phyloP scores from a whole-genome alignment of 2,113 vertebrate genomes.

The Salvelinus fontinalis region DNA sequence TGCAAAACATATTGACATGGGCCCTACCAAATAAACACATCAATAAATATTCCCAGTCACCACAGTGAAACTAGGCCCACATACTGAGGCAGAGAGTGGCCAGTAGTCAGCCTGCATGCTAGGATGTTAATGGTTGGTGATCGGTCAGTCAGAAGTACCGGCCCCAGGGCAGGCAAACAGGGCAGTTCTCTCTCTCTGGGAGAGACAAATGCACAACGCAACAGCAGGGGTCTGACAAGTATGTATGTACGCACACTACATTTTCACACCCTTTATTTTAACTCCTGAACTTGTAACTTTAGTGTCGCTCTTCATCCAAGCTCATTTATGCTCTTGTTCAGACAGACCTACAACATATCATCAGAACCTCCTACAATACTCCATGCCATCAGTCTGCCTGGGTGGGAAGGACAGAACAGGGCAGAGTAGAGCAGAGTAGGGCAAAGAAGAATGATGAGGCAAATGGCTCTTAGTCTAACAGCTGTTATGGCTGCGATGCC shows the following conservation, averaged over 20 bases:
- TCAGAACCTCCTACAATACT: background rate
- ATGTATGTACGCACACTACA: background rate
- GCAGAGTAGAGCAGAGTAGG: slow-evolving; percentile 7
- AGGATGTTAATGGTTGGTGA: no score
- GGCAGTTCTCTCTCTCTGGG: no score
- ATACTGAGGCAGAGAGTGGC: background rate
- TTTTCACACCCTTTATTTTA: background rate
- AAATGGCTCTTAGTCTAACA: slow-evolving; percentile 29
- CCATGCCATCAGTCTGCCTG: background rate
- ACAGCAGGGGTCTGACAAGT: no score
- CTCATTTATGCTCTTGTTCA: background rate
- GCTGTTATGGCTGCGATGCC: slow-evolving; percentile 11
- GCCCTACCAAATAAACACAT: no score
- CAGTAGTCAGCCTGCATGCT: slow-evolving; percentile 1
- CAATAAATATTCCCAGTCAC: slow-evolving; percentile 1
- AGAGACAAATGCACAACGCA: no score
- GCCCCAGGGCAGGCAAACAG: no score
- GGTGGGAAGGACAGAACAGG: background rate
- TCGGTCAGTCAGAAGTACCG: no score
- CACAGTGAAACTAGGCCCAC: slow-evolving; percentile 31
- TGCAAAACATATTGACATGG: background rate
- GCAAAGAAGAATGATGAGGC: background rate
- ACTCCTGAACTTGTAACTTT: no score
- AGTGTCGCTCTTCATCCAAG: background rate
- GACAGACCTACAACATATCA: background rate